A percentile compares a stretch with the other conserved stretches of the same genome.
phyloP scores from a whole-genome alignment of 2,797 vertebrate species.

The Okamejei kenojei region DNA sequence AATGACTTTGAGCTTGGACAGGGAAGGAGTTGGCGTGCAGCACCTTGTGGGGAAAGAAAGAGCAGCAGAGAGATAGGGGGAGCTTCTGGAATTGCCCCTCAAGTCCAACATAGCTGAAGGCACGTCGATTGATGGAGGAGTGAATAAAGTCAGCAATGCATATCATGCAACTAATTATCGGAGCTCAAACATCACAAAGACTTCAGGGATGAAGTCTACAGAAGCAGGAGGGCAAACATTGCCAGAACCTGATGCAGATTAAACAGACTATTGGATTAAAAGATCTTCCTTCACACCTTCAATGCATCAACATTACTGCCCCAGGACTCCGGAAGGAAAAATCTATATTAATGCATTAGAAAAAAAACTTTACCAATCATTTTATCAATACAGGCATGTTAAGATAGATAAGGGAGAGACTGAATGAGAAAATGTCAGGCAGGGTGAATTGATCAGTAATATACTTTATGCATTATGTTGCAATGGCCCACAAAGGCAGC shows the following conservation, averaged over 20 bases:
- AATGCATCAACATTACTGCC: not conserved
- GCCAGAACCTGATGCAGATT: not conserved
- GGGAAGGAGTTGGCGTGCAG: no score
- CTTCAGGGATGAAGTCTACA: no score
- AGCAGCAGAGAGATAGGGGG: no score
- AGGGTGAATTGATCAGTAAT: not conserved
- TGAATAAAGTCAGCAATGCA: no score
- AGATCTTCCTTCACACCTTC: not conserved
- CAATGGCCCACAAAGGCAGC: not conserved
- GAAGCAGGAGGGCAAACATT: not conserved
- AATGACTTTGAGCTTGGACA: not conserved
- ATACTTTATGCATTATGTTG: not conserved
- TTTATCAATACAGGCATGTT: not conserved
- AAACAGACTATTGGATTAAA: not conserved
- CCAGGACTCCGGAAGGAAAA: not conserved
- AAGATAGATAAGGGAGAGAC: not conserved
- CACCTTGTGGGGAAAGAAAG: no score
- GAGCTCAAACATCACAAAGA: no score
- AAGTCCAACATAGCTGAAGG: no score
- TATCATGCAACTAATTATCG: no score
- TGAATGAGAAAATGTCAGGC: not conserved
- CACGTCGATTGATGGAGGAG: no score
- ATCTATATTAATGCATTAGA: not conserved
- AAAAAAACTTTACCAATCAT: constrained; percentile 4
- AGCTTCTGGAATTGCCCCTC: no score